Evolutionary conservation across 1,140 invertebrate species (phyloP).

Genomic region (Phocides pigmalion): DNA sequence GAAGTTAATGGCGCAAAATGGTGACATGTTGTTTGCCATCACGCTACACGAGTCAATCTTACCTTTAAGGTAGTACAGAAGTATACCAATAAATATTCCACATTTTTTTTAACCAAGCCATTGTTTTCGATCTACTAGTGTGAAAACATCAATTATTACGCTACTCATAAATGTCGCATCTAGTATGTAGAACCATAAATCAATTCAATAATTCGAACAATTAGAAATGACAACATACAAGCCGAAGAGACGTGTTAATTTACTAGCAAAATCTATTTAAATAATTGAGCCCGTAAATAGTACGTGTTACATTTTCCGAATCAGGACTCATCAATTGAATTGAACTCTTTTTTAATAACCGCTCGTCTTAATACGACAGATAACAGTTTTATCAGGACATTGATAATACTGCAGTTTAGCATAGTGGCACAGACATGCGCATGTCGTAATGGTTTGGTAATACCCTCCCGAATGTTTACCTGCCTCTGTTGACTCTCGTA

Average conservation of each 20-base stretch:
- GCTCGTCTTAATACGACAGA: background rate
- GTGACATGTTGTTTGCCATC: too few species aligned
- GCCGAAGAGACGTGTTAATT: slow-evolving; percentile 34
- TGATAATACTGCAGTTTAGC: slow-evolving; percentile 42
- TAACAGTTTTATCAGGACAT: too few species aligned
- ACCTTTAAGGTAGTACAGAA: too few species aligned
- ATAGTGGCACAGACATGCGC: slow-evolving; percentile 57
- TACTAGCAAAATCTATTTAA: slow-evolving; percentile 33
- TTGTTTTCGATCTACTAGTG: too few species aligned
- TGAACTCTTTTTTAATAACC: slow-evolving; percentile 20
- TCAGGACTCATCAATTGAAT: slow-evolving; percentile 28
- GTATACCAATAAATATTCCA: too few species aligned
- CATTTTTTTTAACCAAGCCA: too few species aligned
- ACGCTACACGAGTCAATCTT: too few species aligned
- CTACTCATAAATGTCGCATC: background rate
- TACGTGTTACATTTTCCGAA: slow-evolving; percentile 27
- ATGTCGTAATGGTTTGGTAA: slow-evolving; percentile 61
- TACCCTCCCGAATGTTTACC: slow-evolving; percentile 51
- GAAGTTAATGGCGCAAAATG: too few species aligned
- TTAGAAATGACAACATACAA: slow-evolving; percentile 32
- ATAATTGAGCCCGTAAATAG: slow-evolving; percentile 27
- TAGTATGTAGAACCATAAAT: slow-evolving; percentile 21
- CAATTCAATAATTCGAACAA: slow-evolving; percentile 27
- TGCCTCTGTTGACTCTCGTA: slow-evolving; percentile 45
- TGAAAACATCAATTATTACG: background rate